Conservation (phyloP, 2,888 invertebrate species). For the Hypercompe scribonia region DNA sequence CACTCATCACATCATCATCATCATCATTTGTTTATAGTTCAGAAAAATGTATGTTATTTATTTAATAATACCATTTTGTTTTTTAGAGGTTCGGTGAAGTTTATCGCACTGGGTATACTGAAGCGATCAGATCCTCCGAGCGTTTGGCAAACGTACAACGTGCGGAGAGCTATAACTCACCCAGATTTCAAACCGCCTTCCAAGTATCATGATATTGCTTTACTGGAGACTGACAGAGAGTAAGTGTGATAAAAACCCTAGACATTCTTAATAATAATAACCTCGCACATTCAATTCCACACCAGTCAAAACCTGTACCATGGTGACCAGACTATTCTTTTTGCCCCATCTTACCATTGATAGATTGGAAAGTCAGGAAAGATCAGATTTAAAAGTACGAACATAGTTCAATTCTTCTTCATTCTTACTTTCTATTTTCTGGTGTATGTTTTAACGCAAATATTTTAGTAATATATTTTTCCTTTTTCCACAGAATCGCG, state of each 20-base stretch:
- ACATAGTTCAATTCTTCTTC: too few species aligned
- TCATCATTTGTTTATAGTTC: too few species aligned
- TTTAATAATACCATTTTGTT: too few species aligned
- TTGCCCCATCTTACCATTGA: too few species aligned
- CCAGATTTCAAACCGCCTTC: slow-evolving; percentile 32
- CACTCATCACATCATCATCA: too few species aligned
- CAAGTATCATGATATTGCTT: slow-evolving; percentile 37
- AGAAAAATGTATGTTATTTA: too few species aligned
- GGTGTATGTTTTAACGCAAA: not conserved
- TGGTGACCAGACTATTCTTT: too few species aligned
- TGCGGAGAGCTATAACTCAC: slow-evolving; percentile 23
- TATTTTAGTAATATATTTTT: not conserved
- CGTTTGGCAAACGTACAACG: slow-evolving; percentile 28
- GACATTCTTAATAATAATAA: too few species aligned
- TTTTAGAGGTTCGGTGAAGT: not conserved
- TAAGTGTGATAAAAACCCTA: slow-evolving; percentile 7
- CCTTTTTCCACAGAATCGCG: slow-evolving; percentile 21
- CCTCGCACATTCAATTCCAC: too few species aligned
- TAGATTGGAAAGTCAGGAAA: too few species aligned
- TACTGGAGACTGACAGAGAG: slow-evolving; percentile 32
- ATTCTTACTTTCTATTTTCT: not conserved
- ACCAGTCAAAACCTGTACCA: too few species aligned
- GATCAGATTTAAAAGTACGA: too few species aligned
- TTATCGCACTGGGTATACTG: not conserved
- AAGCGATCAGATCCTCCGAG: slow-evolving; percentile 25